Evolutionary conservation across 2,797 vertebrate genomes (phyloP).

Genomic region (Thalassophryne amazonica): DNA sequence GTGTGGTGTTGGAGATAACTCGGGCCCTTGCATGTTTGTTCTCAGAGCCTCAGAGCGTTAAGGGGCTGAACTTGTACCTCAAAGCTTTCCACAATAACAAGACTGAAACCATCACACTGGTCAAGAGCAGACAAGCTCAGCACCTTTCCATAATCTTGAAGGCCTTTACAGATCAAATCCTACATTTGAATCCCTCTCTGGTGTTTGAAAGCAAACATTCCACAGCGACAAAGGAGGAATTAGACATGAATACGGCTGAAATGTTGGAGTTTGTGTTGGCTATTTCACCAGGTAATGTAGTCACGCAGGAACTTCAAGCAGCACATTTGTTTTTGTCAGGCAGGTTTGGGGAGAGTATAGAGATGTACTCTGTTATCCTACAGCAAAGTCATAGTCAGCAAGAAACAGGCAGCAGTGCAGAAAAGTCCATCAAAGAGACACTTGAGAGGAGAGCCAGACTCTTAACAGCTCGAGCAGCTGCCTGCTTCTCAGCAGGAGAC

Average conservation of each 20-base stretch:
- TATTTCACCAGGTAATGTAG: slow-evolving; percentile 66
- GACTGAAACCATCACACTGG: slow-evolving; percentile 65
- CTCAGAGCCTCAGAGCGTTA: slow-evolving; percentile 41
- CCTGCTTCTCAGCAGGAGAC: slow-evolving; percentile 78
- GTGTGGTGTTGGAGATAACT: slow-evolving; percentile 78
- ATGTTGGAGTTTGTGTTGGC: slow-evolving; percentile 75
- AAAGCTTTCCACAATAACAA: slow-evolving; percentile 69
- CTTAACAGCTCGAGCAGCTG: slow-evolving; percentile 81
- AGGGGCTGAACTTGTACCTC: slow-evolving; percentile 82
- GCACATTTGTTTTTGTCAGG: slow-evolving; percentile 70
- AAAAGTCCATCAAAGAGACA: slow-evolving; percentile 4
- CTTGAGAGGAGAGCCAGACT: slow-evolving; percentile 70
- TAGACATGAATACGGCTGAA: slow-evolving; percentile 22
- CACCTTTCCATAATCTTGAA: slow-evolving; percentile 77
- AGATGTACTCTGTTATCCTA: slow-evolving; percentile 71
- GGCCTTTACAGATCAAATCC: slow-evolving; percentile 65
- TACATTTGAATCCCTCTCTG: slow-evolving; percentile 21
- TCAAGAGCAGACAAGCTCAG: slow-evolving; percentile 78
- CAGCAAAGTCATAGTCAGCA: slow-evolving; percentile 15
- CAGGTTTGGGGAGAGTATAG: slow-evolving; percentile 77
- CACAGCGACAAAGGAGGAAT: slow-evolving; percentile 8
- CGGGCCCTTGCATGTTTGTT: slow-evolving; percentile 84
- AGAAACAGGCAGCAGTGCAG: not conserved
- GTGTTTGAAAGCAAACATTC: not conserved
- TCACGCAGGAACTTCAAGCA: slow-evolving; percentile 69